A percentile compares a stretch with the other conserved stretches of the same genome.
Evolutionary conservation across 2,797 vertebrate species (phyloP).

Genomic region (Gymnothorax javanicus): DNA sequence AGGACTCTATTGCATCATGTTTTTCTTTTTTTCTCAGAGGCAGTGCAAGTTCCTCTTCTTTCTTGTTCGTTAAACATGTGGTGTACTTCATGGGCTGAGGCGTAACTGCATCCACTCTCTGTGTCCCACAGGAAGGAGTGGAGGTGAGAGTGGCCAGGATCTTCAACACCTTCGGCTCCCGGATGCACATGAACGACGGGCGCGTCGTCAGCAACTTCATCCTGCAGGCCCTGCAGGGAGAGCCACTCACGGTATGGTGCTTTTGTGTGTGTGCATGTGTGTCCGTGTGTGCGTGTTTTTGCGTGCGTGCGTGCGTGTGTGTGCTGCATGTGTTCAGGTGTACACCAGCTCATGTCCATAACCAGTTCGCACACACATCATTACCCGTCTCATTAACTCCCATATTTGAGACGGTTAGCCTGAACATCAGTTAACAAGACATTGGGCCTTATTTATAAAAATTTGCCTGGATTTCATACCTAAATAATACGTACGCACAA

Average conservation of each 20-base stretch:
- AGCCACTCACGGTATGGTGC: slow-evolving; percentile 86
- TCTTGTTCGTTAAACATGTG: no score
- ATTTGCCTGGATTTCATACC: no score
- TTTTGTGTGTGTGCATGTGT: no score
- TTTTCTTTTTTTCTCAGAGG: no score
- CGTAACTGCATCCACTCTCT: slow-evolving; percentile 7
- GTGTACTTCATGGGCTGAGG: neutral
- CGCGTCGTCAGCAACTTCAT: slow-evolving; percentile 99
- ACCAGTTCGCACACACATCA: neutral
- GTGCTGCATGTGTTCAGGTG: neutral
- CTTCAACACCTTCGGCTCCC: slow-evolving; percentile 97
- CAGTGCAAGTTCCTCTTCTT: no score
- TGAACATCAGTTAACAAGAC: neutral
- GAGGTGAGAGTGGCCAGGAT: slow-evolving; percentile 96
- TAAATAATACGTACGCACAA: no score
- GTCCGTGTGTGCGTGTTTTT: no score
- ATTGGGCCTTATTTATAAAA: no score
- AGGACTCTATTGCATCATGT: no score
- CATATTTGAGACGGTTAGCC: neutral
- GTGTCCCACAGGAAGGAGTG: slow-evolving; percentile 88
- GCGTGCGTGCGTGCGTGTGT: no score
- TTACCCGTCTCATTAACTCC: neutral
- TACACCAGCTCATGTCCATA: neutral
- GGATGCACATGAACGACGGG: slow-evolving; percentile 99
- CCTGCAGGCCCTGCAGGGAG: slow-evolving; percentile 94